Percentiles rank a stretch among this genome's conserved stretches.
Evolutionary conservation across 1,140 invertebrate genomes (phyloP).

Genomic region (Palaemon carinicauda): DNA sequence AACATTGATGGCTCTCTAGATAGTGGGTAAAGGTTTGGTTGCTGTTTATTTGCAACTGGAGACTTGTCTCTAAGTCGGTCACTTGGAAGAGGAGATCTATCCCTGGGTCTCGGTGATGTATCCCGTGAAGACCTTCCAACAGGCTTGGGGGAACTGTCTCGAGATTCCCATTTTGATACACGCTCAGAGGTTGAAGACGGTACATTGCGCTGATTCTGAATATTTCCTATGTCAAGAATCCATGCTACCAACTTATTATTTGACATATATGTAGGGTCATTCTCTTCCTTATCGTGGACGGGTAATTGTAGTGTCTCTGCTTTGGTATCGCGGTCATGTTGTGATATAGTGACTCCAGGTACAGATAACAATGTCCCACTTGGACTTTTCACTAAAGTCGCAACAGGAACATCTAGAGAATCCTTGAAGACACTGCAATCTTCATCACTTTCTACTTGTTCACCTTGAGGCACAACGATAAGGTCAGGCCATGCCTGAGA

Average conservation of each 20-base stretch:
- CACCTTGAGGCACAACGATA: slow-evolving; percentile 34
- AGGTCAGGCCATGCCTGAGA: slow-evolving; percentile 45
- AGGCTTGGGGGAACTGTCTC: slow-evolving; percentile 1
- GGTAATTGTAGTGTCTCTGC: not conserved
- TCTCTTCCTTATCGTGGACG: not conserved
- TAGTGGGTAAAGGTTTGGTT: not conserved
- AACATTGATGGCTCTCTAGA: not conserved
- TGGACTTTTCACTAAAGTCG: slow-evolving; percentile 38
- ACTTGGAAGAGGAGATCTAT: slow-evolving; percentile 14
- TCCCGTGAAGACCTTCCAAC: slow-evolving; percentile 16
- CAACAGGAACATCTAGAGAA: slow-evolving; percentile 38
- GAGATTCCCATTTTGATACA: slow-evolving; percentile 41
- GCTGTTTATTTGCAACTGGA: not conserved
- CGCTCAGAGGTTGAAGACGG: slow-evolving; percentile 15
- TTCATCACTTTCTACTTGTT: slow-evolving; percentile 17
- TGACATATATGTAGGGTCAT: not conserved
- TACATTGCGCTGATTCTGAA: not conserved
- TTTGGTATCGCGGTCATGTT: not conserved
- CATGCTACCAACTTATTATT: slow-evolving; percentile 40
- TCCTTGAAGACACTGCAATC: slow-evolving; percentile 14
- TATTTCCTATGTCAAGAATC: slow-evolving; percentile 43
- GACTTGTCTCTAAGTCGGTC: slow-evolving; percentile 21
- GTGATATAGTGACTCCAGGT: slow-evolving; percentile 27
- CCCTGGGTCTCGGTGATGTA: slow-evolving; percentile 2
- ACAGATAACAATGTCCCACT: slow-evolving; percentile 32